Evolutionary conservation across 2,113 vertebrate species (phyloP), one percentile per base, ranked within the genome.

Genomic region (Siniperca knerii): DNA sequence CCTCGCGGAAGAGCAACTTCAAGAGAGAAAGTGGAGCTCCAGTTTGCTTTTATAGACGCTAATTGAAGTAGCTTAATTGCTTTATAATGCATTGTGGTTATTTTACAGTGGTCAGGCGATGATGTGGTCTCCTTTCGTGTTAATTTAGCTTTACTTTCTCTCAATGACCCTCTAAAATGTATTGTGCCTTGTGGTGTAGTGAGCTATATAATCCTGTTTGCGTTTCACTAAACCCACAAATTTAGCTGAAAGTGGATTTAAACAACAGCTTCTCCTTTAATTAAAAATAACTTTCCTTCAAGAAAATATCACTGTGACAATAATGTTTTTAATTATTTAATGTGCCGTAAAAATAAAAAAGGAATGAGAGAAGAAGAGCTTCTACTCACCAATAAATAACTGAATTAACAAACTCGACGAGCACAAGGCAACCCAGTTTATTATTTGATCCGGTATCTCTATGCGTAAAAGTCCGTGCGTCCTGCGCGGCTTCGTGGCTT

Each of bases 11-110:
- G 77, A 75, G 57, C 87, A 89, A 70, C 86, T 88, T 85, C 89
- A 87, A 74, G 76, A 93, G 91, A 89, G 84, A 93, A 92, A 92
- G 94, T 92, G 87, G 75, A 88, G 83, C 77, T 90, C 64, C 79
- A 66, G 4, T 80, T 89, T 81, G 70, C 77, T 89, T 94, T 94
- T 96, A 95, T 79, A 90, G 92, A 79, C 91, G 92, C 95, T 96
- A 96, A 97, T 96, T 95, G 88, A 94, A 91, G 90, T 75, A 73
- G 86, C 88, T 93, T 96, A 95, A 92, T 93, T 84, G 91, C 94
- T 96, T 96, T 93, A 96, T 95, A 95, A 95, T 91, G 81, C 88
- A 84, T 86, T 94, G 85, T 86, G 55, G 83, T 93, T 81, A 79
- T 91, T 94, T 90, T 90, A 94, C 87, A 84, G 88, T 84, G 75